A percentile compares a stretch with the other conserved stretches of the same genome.
Conservation (phyloP, 2,888 invertebrate species). For the Drosophila mercatorum region DNA sequence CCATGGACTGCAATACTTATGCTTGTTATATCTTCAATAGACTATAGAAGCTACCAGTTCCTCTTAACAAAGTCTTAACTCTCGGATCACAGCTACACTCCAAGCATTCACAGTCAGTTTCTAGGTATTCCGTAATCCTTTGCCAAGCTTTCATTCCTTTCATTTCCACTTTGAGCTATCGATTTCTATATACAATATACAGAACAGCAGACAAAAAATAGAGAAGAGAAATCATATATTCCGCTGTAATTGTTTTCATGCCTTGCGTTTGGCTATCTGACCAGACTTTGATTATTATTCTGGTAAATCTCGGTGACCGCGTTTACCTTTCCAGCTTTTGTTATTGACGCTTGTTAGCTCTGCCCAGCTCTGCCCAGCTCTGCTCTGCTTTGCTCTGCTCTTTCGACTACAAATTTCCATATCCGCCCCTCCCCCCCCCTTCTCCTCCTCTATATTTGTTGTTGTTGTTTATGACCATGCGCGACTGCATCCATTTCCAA, state of each 20-base stretch:
- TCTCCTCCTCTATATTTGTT: conserved; percentile 5
- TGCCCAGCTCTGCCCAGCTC: not conserved
- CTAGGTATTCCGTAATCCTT: rapidly evolving
- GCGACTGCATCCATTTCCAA: conserved; percentile 77
- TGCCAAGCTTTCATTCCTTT: not conserved
- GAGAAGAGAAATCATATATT: conserved; percentile 28
- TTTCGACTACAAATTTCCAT: conserved; percentile 25
- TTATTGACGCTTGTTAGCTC: conserved; percentile 28
- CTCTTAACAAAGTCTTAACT: not conserved
- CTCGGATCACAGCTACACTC: not conserved
- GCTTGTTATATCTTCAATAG: no score
- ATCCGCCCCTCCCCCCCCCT: not conserved
- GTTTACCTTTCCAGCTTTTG: conserved; percentile 45
- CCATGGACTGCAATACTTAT: no score
- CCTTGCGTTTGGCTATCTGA: conserved; percentile 31
- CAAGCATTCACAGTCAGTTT: not conserved
- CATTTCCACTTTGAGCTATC: not conserved
- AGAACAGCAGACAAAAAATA: not conserved
- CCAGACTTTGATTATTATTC: conserved; percentile 61
- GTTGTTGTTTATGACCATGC: conserved; percentile 68
- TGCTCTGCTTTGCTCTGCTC: conserved; percentile 4
- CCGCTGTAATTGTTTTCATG: conserved; percentile 20
- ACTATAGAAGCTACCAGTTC: no score
- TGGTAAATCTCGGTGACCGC: conserved; percentile 56
- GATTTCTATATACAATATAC: conserved; percentile 1